These are phyloP conservation scores for Silurus meridionalis DNA, from an alignment of 2,113 vertebrate species.

Conservation along the genomic window DNA sequence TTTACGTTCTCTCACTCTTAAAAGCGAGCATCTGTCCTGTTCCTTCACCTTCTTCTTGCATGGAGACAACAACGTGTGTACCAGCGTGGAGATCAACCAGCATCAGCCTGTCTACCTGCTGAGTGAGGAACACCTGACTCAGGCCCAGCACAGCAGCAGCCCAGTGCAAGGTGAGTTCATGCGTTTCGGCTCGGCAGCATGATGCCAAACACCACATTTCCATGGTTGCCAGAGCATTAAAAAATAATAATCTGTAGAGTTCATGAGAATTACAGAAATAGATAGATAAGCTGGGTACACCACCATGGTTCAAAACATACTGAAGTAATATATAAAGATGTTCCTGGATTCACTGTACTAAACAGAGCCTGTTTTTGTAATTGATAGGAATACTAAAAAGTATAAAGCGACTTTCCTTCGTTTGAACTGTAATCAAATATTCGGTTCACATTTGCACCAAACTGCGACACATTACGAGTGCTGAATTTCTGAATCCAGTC, in stretches of 20 bases:
- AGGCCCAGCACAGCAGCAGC: conserved; percentile 92
- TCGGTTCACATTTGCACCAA: background rate
- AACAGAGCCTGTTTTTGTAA: background rate
- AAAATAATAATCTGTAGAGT: background rate
- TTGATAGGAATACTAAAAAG: background rate
- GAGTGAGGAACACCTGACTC: conserved; percentile 91
- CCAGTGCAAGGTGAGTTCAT: conserved; percentile 87
- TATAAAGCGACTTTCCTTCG: too few species aligned
- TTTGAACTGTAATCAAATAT: too few species aligned
- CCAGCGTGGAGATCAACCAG: conserved; percentile 99
- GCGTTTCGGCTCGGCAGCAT: background rate
- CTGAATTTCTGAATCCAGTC: background rate
- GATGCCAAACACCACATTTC: background rate
- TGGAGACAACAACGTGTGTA: conserved; percentile 98
- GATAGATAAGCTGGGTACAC: background rate
- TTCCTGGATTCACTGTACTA: background rate
- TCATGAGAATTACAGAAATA: background rate
- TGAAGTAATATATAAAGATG: background rate
- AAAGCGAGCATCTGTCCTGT: conserved; percentile 96
- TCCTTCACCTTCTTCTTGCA: conserved; percentile 99
- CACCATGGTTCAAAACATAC: background rate
- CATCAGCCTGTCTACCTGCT: conserved; percentile 97
- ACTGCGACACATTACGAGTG: too few species aligned
- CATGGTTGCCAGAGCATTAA: background rate
- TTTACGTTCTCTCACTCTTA: conserved; percentile 44